These are phyloP conservation scores for Tipula helvola DNA, from an alignment of 2,888 invertebrate genomes.

Conservation along the genomic window DNA sequence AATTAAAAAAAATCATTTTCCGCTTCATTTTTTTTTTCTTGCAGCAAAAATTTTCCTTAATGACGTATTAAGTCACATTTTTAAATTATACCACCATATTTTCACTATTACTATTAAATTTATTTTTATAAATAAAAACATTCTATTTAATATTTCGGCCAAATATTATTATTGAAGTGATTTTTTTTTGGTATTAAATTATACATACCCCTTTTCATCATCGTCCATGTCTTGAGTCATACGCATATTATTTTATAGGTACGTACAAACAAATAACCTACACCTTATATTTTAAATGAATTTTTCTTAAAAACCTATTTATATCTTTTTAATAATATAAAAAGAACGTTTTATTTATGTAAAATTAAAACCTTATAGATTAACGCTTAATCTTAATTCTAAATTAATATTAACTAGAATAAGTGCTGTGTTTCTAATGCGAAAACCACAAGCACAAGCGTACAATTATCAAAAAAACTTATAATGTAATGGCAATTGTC, in stretches of 20 bases:
- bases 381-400: slow-evolving; percentile 10
- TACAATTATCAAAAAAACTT: slow-evolving; percentile 8
- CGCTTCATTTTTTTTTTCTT: neutral
- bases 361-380: slow-evolving; percentile 10
- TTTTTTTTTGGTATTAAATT: neutral
- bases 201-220: slow-evolving; percentile 20
- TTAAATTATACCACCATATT: neutral
- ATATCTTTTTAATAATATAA: neutral
- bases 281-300: slow-evolving; percentile 6
- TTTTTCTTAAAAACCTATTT: slow-evolving; percentile 9
- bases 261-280: slow-evolving; percentile 11
- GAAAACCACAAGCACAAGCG: slow-evolving; percentile 12
- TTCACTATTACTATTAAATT: neutral
- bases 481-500: slow-evolving; percentile 9
- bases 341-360: slow-evolving; percentile 6
- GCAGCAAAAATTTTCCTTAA: neutral
- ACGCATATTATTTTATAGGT: slow-evolving; percentile 16
- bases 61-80: slow-evolving; percentile 9
- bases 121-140: neutral
- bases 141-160: neutral
- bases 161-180: neutral
- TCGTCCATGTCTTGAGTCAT: slow-evolving; percentile 20
- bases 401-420: slow-evolving; percentile 8
- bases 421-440: slow-evolving; percentile 10
- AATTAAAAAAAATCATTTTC: neutral